A percentile compares a stretch with the other conserved stretches of the same genome.
Evolutionary conservation across 2,888 invertebrate species (phyloP).

Genomic region (Cryptocheilus praepositus): DNA sequence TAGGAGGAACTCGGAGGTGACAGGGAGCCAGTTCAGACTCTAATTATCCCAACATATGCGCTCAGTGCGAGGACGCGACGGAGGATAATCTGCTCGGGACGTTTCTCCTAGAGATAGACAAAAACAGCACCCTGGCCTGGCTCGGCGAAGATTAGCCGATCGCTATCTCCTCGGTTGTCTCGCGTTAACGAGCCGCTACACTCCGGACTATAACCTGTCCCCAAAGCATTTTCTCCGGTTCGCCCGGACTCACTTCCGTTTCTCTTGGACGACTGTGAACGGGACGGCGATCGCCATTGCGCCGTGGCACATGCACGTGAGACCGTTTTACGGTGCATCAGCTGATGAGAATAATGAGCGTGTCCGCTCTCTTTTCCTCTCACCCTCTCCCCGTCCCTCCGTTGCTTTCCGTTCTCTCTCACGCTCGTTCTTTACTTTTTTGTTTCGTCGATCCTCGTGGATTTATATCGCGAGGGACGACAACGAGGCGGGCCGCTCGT

Average conservation of each 20-base stretch:
- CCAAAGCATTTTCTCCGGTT: conserved; percentile 37
- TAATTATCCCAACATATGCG: conserved; percentile 47
- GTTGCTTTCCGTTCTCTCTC: background rate
- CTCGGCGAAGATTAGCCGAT: conserved; percentile 67
- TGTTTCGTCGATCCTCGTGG: conserved; percentile 17
- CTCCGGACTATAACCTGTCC: conserved; percentile 41
- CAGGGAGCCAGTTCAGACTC: conserved; percentile 23
- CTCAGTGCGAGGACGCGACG: conserved; percentile 21
- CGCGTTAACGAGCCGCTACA: conserved; percentile 66
- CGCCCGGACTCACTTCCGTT: conserved; percentile 13
- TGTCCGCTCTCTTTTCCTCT: conserved; percentile 3
- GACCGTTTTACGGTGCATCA: conserved; percentile 3
- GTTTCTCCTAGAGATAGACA: conserved; percentile 35
- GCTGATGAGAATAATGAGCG: conserved; percentile 9
- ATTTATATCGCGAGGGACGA: conserved; percentile 26
- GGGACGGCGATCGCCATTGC: background rate
- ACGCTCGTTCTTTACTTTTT: conserved; percentile 14
- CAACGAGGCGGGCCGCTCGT: conserved; percentile 33
- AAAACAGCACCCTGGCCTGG: conserved; percentile 40
- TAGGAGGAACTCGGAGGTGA: too few species aligned
- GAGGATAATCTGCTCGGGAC: conserved; percentile 46
- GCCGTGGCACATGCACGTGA: background rate
- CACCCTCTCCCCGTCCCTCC: background rate
- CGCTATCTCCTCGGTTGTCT: conserved; percentile 67
- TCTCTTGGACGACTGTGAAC: background rate